Base-by-base conservation (phyloP, 2,888 invertebrate genomes). In the Agrochola litura region DNA sequence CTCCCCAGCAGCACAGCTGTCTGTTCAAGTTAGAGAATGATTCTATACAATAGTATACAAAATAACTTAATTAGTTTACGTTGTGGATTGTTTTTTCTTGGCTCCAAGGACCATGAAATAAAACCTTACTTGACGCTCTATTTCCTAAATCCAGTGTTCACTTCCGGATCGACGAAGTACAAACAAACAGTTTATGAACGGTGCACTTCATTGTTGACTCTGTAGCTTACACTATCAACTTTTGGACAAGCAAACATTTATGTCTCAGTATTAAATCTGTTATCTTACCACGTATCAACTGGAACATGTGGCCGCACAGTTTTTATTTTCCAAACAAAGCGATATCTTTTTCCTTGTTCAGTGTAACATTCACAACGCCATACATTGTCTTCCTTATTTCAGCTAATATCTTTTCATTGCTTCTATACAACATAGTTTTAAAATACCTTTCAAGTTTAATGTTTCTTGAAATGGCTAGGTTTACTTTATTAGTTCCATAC, bases 391-490 rank as follows among this genome's bases (percentile, higher is more conserved):
- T 77, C 25, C 54, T 81, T 74, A 68, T 71, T 69, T 37, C 49
- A 64, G 10, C 37, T 73, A 43, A 14, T 80, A 63, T 80, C 8
- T 84, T 56, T 81, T 46, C 8, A 37, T 58, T 68, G 37, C 41
- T 19, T 41, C 60, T 22, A 14, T 64, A 43, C 46, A 63, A 46
- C 12, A 19, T 77, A 54, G 14, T 58, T 61, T 66, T 58, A 71
- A 54, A 0, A 63, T 12, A 41, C 12, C 19, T 60, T 16, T 63
- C 37, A 12, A 71, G 60, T 70, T 79, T 41, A 60, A 58, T 60
- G 54, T 76, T 74, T 74, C 54, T 73, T 69, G 63, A 66, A 74
- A 85, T 75, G 49, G 60, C 72, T 82, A 73, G 60, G 60, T 85
- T 78, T 74, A 63, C 54, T 74, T 63, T 73, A 75, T 75, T 75